Conservation (phyloP, 2,113 vertebrate species). For the Orcinus orca region DNA sequence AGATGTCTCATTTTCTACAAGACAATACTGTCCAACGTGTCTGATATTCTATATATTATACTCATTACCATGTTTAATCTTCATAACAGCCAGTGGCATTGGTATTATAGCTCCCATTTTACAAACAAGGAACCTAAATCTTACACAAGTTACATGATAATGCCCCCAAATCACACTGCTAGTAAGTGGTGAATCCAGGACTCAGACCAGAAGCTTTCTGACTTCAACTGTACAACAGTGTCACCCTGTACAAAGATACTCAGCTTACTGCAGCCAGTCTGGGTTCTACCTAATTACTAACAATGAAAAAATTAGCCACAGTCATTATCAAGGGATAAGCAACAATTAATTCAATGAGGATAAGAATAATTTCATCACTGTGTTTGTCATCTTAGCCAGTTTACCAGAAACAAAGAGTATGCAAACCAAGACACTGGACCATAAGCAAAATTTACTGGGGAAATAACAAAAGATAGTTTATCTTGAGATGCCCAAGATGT, state of each 20-base stretch:
- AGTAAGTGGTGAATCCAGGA: background rate
- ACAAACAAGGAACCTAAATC: background rate
- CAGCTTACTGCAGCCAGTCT: background rate
- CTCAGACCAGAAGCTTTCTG: background rate
- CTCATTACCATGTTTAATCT: background rate
- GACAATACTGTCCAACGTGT: background rate
- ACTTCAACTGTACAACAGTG: background rate
- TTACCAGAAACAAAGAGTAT: background rate
- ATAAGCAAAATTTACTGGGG: background rate
- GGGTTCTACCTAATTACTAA: background rate
- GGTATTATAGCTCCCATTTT: background rate
- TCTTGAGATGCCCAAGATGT: background rate
- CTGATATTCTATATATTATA: background rate
- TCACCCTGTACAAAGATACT: background rate
- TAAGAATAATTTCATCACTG: background rate
- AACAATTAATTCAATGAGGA: background rate
- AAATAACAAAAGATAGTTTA: background rate
- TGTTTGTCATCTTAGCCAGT: background rate
- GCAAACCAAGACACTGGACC: background rate
- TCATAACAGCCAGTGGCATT: background rate
- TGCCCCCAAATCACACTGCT: background rate
- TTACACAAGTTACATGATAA: background rate
- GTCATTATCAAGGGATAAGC: background rate
- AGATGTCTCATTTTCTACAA: background rate
- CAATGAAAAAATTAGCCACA: background rate